Evolutionary conservation across 1,140 invertebrate species (phyloP), one percentile per base, ranked within the genome.

Genomic region (Papilio aristodemus): DNA sequence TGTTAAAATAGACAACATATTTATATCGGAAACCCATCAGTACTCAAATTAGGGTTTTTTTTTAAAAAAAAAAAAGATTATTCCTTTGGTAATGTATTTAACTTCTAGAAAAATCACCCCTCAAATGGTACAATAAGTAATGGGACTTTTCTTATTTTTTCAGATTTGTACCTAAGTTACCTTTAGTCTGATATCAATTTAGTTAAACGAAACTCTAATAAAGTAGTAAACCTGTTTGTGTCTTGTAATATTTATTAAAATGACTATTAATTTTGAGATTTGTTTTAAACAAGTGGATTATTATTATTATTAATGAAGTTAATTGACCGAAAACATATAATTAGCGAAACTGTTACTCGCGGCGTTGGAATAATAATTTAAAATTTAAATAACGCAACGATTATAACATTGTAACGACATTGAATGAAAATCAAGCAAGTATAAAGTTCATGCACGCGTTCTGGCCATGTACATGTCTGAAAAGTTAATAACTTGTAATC

Each of bases 401-500:
- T 54, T 22, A 54, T 54, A 22, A 54, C 17, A 54, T 22, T 10
- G 19, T 19, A 54, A 54, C 46, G 46, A 54, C 46, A 54, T 54
- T 54, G 46, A 54, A 25, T 22, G 3, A 54, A 54, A 11, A 54
- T 54, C 46, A 25, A 3, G 10, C 46, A 54, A 25, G 46, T 25
- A 25, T 22, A 25, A 22, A 54, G 17, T 54, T 54, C 46, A 54
- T 14, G 46, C 46, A 54, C 46, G 46, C 46, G 46, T 54, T 54
- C 46, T 54, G 46, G 46, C 22, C 46, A 54, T 54, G 46, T 17
- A 9, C 46, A 54, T 54, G 22, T 11, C 17, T 54, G 46, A 54
- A 54, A 54, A 54, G 46, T 54, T 54, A 54, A 50, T 22, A 22
- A 22, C 19, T 54, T 22, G 19, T 54, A 54, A 54, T 54, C 19